These are phyloP conservation scores for Rhynchophorus ferrugineus DNA, from an alignment of 1,140 invertebrate genomes.

Conservation along the genomic window DNA sequence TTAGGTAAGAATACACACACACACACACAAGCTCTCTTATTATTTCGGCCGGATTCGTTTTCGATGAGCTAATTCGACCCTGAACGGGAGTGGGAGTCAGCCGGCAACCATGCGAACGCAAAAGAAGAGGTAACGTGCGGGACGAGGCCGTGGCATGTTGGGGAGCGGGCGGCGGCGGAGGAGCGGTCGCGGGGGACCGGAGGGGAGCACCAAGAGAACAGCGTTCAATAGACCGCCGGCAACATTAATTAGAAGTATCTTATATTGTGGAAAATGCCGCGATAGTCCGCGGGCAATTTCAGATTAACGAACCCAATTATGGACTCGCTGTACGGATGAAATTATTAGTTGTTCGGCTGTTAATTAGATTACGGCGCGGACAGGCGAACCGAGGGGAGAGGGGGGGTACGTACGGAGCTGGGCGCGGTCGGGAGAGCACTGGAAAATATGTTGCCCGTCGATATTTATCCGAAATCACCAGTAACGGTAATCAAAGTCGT, in stretches of 20 bases:
- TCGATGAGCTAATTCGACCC: too few relatives aligned
- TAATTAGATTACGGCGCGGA: constrained; percentile 41
- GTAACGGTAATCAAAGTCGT: too few relatives aligned
- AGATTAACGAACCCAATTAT: constrained; percentile 46
- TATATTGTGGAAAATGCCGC: constrained; percentile 38
- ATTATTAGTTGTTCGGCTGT: constrained; percentile 43
- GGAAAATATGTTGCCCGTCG: too few relatives aligned
- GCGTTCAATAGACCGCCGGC: constrained; percentile 25
- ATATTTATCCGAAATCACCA: too few relatives aligned
- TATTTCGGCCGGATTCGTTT: too few relatives aligned
- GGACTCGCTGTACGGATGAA: constrained; percentile 42
- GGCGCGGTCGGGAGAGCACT: neutral
- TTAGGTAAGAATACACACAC: too few relatives aligned
- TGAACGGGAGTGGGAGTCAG: too few relatives aligned
- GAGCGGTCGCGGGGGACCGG: neutral
- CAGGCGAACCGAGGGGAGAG: constrained; percentile 2
- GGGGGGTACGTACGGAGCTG: neutral
- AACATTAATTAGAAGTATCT: constrained; percentile 43
- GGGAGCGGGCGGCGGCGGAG: constrained; percentile 1
- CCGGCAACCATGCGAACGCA: neutral
- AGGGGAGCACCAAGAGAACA: constrained; percentile 6
- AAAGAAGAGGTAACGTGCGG: neutral
- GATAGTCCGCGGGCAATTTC: constrained; percentile 39
- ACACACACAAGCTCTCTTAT: too few relatives aligned
- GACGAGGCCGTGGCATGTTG: neutral